Evolutionary conservation across 1,140 invertebrate genomes (phyloP).

Genomic region (Acromyrmex heyeri): DNA sequence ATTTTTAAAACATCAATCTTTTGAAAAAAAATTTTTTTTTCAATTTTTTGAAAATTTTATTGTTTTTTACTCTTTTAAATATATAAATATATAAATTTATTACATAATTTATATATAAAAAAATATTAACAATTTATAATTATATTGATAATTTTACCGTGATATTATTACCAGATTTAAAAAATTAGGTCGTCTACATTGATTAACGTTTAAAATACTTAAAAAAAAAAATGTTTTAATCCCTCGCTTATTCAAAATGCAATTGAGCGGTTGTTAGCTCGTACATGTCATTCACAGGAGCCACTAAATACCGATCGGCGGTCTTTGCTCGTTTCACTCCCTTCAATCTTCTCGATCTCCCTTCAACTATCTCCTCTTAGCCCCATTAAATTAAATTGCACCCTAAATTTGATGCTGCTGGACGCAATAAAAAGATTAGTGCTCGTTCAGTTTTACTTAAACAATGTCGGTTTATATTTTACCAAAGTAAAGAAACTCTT

Average conservation of each 20-base stretch:
- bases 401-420: conserved; percentile 80
- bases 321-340: conserved; percentile 80
- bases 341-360: conserved; percentile 74
- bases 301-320: conserved; percentile 85
- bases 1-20: no score
- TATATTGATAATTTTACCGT: not conserved
- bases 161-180: not conserved
- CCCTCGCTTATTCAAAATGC: conserved; percentile 59
- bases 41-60: no score
- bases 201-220: conserved; percentile 25
- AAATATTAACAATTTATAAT: conserved; percentile 10
- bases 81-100: not conserved
- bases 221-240: conserved; percentile 53
- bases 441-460: conserved; percentile 63
- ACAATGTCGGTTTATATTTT: conserved; percentile 21
- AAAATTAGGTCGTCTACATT: not conserved
- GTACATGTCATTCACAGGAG: conserved; percentile 84
- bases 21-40: no score
- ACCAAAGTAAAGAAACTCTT: conserved; percentile 21
- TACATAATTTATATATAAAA: not conserved
- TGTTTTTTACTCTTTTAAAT: not conserved
- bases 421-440: conserved; percentile 78
- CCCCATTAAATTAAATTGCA: conserved; percentile 85
- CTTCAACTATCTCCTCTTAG: conserved; percentile 71
- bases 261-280: conserved; percentile 67